Conservation (phyloP, 2,888 invertebrate genomes). For the Gibbula magus region DNA sequence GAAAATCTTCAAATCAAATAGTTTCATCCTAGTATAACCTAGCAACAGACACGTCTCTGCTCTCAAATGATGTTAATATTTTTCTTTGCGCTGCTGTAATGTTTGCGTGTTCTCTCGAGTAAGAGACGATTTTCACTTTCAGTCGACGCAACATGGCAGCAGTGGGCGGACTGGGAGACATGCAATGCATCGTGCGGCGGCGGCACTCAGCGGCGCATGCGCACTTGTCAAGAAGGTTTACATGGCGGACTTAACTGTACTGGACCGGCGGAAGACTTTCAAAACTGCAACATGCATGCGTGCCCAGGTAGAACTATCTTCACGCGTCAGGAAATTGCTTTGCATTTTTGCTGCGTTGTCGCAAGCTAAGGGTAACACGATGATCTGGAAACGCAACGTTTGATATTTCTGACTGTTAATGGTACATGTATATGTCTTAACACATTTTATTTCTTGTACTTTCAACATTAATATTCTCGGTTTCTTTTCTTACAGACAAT, state of each 20-base stretch:
- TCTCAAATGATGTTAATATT: too few species aligned
- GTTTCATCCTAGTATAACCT: background rate
- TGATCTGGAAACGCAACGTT: too few species aligned
- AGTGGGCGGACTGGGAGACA: slow-evolving; percentile 51
- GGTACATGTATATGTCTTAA: background rate
- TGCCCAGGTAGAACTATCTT: slow-evolving; percentile 48
- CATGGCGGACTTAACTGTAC: slow-evolving; percentile 46
- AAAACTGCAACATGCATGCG: slow-evolving; percentile 43
- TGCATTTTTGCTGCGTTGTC: background rate
- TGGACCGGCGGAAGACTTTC: slow-evolving; percentile 36
- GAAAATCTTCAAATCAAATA: background rate
- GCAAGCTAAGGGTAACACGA: background rate
- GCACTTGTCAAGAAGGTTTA: slow-evolving; percentile 46
- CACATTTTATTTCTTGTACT: background rate
- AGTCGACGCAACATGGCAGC: slow-evolving; percentile 55
- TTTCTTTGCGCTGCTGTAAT: too few species aligned
- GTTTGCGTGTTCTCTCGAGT: background rate
- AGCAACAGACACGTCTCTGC: too few species aligned
- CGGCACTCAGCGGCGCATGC: slow-evolving; percentile 43
- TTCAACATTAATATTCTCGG: background rate
- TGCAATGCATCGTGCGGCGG: slow-evolving; percentile 54
- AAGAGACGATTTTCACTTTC: slow-evolving; percentile 2
- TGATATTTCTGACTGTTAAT: background rate
- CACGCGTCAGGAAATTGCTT: background rate
- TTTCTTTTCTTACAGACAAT: slow-evolving; percentile 14